phyloP scores from a whole-genome alignment of 2,888 invertebrate genomes.

The Strigamia transsilvanica region DNA sequence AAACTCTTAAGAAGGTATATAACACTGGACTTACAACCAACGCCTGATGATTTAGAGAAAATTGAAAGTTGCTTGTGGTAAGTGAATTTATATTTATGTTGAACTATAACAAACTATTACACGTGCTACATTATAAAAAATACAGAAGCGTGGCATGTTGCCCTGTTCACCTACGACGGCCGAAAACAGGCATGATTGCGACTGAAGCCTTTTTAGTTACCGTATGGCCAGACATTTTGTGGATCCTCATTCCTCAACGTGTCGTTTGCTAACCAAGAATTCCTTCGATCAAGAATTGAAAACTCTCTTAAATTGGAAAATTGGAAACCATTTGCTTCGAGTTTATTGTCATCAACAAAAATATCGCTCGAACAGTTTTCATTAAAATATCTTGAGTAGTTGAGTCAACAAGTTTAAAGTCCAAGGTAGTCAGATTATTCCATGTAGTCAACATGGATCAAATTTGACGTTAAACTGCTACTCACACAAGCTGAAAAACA shows the following conservation, averaged over 20 bases:
- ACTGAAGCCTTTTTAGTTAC: not conserved
- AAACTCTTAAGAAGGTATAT: not conserved
- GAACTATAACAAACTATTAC: not conserved
- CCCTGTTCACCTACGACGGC: not conserved
- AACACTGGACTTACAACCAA: not conserved
- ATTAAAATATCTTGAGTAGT: no score
- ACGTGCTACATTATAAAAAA: not conserved
- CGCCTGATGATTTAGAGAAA: not conserved
- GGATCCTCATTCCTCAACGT: no score
- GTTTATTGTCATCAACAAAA: no score
- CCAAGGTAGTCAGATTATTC: no score
- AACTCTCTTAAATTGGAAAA: no score
- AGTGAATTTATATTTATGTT: not conserved
- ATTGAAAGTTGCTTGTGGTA: constrained; percentile 14
- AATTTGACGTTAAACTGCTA: not conserved
- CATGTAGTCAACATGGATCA: no score
- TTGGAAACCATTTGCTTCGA: no score
- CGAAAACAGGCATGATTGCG: not conserved
- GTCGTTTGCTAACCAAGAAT: no score
- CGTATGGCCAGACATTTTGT: not conserved
- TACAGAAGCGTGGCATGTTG: not conserved
- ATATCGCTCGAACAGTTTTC: no score
- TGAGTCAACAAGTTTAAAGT: no score
- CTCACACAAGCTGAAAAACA: not conserved
- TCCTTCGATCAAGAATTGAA: no score